Conservation (phyloP, 2,797 vertebrate genomes). For the Heteromormyrus szaboi region DNA sequence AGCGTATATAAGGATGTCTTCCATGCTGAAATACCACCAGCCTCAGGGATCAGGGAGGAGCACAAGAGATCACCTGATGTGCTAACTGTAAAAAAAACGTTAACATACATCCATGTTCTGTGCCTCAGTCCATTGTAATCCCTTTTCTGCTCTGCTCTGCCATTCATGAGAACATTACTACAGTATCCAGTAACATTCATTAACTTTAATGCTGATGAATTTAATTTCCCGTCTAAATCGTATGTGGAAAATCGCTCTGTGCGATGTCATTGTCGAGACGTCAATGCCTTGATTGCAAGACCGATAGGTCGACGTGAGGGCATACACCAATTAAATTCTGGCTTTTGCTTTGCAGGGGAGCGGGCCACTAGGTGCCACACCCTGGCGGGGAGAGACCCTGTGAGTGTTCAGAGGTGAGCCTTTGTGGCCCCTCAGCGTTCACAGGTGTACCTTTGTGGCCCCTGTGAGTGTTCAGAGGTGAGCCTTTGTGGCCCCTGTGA, state of each 20-base stretch:
- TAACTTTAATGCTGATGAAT: conserved; percentile 4
- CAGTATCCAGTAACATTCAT: background rate
- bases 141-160: background rate
- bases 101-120: background rate
- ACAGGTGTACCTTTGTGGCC: no score
- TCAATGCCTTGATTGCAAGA: background rate
- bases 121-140: background rate
- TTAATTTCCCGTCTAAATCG: conserved; percentile 14
- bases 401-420: no score
- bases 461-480: no score
- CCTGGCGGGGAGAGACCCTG: background rate
- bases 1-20: background rate
- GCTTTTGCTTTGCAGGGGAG: background rate
- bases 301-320: background rate
- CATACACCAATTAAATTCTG: background rate
- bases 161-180: background rate
- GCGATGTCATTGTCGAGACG: background rate
- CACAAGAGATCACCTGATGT: background rate
- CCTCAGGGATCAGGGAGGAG: background rate
- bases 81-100: background rate
- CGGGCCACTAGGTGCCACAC: background rate
- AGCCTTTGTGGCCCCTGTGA: no score
- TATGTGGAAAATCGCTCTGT: background rate
- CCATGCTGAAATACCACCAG: background rate
- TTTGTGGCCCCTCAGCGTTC: no score